Base-by-base conservation (phyloP, 1,140 invertebrate species). In the Cheumatopsyche charites region DNA sequence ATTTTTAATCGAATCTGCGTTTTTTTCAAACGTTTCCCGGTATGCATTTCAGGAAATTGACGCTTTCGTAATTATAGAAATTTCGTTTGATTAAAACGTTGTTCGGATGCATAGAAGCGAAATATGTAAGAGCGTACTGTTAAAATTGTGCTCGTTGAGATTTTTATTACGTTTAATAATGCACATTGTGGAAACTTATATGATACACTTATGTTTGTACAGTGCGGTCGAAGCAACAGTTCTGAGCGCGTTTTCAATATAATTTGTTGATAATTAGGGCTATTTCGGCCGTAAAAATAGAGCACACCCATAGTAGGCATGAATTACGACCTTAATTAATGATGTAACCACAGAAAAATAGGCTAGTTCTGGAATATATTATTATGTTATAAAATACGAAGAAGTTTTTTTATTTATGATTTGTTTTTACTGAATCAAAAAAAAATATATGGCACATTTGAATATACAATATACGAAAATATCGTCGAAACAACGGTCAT, bases 241-340 rank as follows among this genome's bases (percentile, higher is more conserved):
- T 58, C 55, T 25, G 21, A 25, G 21, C 23, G 2, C 19, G 23
- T 21, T 58, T 58, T 58, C 55, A n/a, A 58, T 58, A 58, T 4
- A 58, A 58, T 58, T 58, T 58, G 55, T 58, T 58, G 21, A 58
- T 58, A 58, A 58, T 58, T 58, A 58, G 55, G 55, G 55, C 55
- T 19, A 58, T 3, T 26, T 25, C 23, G 55, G 55, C 23, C 17
- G 25, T 58, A 58, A 58, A 58, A 58, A 36, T 36, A 36, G 29
- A 36, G 29, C 29, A 36, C 29, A 4, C 29, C 29, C 4, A 13
- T 47, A 13, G 15, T n/a, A 12, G 15, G 43, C 9, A 58, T 58
- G 21, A 58, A 26, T 23, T 58, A 58, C 11, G 55, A 58, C 23
- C 25, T n/a, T 58, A 58, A 58, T 58, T 58, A 58, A 58, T 15